Conservation (phyloP, 2,888 invertebrate species). For the Agonopterix arenella region DNA sequence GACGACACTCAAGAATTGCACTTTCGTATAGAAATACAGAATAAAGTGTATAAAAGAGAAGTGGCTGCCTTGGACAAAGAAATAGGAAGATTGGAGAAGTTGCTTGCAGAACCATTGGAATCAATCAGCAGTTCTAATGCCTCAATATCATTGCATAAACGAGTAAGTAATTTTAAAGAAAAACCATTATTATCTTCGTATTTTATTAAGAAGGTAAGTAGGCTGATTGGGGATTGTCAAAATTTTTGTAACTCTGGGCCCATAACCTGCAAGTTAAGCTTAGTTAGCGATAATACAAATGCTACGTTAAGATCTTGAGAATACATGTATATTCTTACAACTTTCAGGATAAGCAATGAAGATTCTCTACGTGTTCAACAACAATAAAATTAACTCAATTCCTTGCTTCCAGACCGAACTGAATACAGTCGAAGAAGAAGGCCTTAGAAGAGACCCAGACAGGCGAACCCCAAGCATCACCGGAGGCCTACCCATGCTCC, state of each 20-base stretch:
- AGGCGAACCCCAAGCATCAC: conserved; percentile 80
- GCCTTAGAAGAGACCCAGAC: conserved; percentile 25
- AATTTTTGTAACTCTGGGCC: no score
- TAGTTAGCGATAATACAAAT: no score
- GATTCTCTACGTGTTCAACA: no score
- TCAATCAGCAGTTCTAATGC: conserved; percentile 75
- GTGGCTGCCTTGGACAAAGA: conserved; percentile 87
- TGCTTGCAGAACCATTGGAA: conserved; percentile 79
- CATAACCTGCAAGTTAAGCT: no score
- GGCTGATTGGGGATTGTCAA: no score
- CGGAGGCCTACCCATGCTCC: conserved; percentile 82
- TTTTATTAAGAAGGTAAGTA: no score
- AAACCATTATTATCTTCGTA: no score
- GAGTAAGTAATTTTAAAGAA: conserved; percentile 26
- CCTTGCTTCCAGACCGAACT: conserved; percentile 49
- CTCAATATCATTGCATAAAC: conserved; percentile 58
- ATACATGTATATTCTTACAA: no score
- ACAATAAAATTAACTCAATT: background rate
- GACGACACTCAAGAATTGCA: conserved; percentile 90
- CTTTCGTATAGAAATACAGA: conserved; percentile 93
- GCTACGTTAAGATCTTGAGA: no score
- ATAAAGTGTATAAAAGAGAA: conserved; percentile 90
- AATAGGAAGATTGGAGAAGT: conserved; percentile 83
- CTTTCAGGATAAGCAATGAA: no score
- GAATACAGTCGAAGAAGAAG: conserved; percentile 66